phyloP scores from a whole-genome alignment of 2,113 vertebrate species.

The Antechinus flavipes region DNA sequence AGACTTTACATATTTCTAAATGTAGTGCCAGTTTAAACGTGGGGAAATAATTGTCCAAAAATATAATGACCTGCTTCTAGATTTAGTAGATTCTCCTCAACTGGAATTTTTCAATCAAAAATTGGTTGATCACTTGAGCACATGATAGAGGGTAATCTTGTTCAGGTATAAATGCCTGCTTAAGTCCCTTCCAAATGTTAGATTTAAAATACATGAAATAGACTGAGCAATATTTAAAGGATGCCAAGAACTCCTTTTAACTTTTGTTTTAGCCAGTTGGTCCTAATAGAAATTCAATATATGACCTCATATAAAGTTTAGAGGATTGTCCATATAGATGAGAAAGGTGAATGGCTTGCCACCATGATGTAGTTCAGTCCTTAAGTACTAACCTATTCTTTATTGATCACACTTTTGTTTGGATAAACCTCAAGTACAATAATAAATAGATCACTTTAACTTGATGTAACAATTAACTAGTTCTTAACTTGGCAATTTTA shows the following conservation, averaged over 20 bases:
- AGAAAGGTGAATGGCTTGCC: constrained; percentile 37
- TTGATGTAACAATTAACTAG: background rate
- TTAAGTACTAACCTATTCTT: background rate
- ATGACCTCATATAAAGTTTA: background rate
- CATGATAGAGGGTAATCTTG: background rate
- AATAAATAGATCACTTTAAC: background rate
- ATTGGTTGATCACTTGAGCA: background rate
- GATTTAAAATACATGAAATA: background rate
- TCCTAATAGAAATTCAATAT: background rate
- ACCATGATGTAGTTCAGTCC: background rate
- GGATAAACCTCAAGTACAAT: background rate
- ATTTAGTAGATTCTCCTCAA: background rate
- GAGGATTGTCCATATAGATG: background rate
- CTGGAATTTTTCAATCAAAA: background rate
- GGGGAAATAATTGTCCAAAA: background rate
- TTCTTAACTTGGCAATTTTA: background rate
- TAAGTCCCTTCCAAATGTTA: background rate
- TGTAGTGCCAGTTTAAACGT: background rate
- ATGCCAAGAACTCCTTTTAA: background rate
- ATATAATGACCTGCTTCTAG: background rate
- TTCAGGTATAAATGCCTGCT: background rate
- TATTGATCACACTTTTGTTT: background rate
- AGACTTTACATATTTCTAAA: background rate
- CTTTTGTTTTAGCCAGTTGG: background rate
- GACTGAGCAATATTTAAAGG: background rate